Evolutionary conservation across 2,888 invertebrate genomes (phyloP).

Genomic region (Alloscopus bannaensis): DNA sequence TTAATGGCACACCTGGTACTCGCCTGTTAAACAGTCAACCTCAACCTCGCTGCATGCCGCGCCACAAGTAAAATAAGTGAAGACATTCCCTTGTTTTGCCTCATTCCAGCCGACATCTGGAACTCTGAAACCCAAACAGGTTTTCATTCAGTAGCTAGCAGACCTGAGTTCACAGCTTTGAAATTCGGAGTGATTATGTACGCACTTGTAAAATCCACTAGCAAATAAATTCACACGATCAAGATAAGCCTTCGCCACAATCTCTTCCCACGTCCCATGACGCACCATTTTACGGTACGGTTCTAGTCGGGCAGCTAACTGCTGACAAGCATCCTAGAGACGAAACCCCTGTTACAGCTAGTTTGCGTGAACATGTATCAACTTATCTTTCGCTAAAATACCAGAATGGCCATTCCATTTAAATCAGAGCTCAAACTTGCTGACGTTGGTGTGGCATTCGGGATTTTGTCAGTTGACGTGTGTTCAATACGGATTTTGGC

Average conservation of each 20-base stretch:
- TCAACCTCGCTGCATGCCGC: constrained; percentile 92
- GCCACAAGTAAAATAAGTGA: constrained; percentile 91
- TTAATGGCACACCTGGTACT: constrained; percentile 82
- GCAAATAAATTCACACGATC: constrained; percentile 87
- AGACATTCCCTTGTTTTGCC: constrained; percentile 75
- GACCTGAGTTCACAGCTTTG: constrained; percentile 79
- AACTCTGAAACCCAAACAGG: constrained; percentile 35
- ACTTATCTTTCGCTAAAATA: no score
- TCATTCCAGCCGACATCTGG: constrained; percentile 64
- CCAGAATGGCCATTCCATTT: constrained; percentile 76
- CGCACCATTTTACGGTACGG: constrained; percentile 87
- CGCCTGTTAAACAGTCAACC: constrained; percentile 95
- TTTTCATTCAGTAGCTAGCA: constrained; percentile 57
- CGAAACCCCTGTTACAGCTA: not conserved
- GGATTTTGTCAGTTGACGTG: constrained; percentile 75
- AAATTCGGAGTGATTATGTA: constrained; percentile 76
- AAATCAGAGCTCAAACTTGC: constrained; percentile 76
- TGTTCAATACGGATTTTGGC: constrained; percentile 73
- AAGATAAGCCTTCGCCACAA: constrained; percentile 86
- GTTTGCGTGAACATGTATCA: not conserved
- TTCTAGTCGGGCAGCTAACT: constrained; percentile 83
- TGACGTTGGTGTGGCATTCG: constrained; percentile 76
- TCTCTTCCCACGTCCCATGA: constrained; percentile 87
- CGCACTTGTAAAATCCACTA: constrained; percentile 84
- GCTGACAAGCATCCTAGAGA: constrained; percentile 85